Percentiles rank a stretch among this genome's conserved stretches.
These are phyloP conservation scores for Scyliorhinus canicula DNA, from an alignment of 2,797 vertebrate genomes.

Conservation along the genomic window DNA sequence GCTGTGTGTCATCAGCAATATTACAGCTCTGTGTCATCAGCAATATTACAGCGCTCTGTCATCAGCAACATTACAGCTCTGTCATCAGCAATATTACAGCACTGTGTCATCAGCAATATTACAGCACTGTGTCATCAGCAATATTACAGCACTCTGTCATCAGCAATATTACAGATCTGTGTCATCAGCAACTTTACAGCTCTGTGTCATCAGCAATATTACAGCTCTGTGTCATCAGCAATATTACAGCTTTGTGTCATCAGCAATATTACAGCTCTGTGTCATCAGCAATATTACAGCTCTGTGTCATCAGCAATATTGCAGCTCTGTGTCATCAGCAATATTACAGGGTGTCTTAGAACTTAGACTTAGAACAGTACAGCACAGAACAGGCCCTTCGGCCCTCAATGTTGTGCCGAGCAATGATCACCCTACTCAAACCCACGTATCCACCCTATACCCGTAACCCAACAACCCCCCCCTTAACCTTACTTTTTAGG, in stretches of 20 bases:
- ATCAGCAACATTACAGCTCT: no score
- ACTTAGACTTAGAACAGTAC: no score
- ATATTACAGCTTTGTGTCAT: not conserved
- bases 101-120: no score
- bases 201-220: not conserved
- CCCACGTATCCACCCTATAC: no score
- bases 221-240: not conserved
- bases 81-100: not conserved
- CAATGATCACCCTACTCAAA: no score
- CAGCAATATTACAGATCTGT: no score
- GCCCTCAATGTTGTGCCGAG: no score
- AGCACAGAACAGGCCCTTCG: no score
- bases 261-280: not conserved
- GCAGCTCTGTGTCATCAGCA: no score
- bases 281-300: not conserved
- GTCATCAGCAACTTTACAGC: not conserved
- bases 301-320: not conserved
- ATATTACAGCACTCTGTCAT: not conserved
- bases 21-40: not conserved
- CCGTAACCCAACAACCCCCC: no score
- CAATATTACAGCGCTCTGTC: not conserved
- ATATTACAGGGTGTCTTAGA: not conserved
- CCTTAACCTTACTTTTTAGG: no score
- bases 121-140: not conserved
- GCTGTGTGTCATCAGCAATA: not conserved